Base-by-base conservation (phyloP, 2,888 invertebrate genomes). In the Drosophila meridiana region DNA sequence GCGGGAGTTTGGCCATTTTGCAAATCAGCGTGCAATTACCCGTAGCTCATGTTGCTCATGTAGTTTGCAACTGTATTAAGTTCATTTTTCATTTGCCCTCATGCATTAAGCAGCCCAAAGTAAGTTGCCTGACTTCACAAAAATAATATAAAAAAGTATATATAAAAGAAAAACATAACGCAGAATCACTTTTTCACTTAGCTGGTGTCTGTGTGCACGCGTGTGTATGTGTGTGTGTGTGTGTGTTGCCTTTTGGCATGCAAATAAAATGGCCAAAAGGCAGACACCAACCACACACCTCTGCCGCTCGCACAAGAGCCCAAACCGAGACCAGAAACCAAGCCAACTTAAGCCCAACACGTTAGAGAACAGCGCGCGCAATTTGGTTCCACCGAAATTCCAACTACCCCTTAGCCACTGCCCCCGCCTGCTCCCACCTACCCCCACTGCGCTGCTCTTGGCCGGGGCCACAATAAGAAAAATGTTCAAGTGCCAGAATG, bases 341-440 rank as follows among this genome's bases (percentile, higher is more conserved):
- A 89, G 89, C 89, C 82, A 85, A 87, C 82, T 87, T 89, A 89
- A 85, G 85, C 80, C 87, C 85, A 85, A 85, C 89, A 85, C 88
- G 85, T 85, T 85, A 89, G 88, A 89, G 80, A 77, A 82, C 89
- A 77, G 72, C 69, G 80, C 82, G 73, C 74, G 77, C 88, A 85
- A 87, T 87, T 89, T 82, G 89, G 77, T 67, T 59, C 77, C 64
- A 73, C 81, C 78, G 28, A 69, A 79, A 77, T 79, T 77, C 81
- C 66, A 72, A 69, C 68, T 68, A 56, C 60, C 47, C 48, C n/a
- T 9, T 30, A 48, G n/a, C 58, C 26, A 26, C 45, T 30, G 14
- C 26, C n/a, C 58, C 42, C 8, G 11, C 43, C 9, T 0, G n/a
- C 13, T 8, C 8, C 2, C 11, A 13, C 14, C 4, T 14, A n/a